Evolutionary conservation across 2,888 invertebrate species (phyloP), one percentile per base, ranked within the genome.

Genomic region (Euphydryas editha): DNA sequence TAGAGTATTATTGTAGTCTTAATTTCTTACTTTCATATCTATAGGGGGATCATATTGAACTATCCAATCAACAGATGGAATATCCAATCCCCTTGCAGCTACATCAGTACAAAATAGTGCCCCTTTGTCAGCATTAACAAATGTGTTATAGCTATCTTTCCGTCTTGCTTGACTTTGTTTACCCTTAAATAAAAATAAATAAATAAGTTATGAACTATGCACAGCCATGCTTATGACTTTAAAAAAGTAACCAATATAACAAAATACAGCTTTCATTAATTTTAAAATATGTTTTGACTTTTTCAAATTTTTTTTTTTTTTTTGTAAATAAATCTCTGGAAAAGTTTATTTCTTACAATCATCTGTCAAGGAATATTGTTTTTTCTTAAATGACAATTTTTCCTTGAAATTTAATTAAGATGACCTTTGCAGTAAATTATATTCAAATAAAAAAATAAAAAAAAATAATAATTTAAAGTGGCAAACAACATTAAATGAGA

Each of bases 41-140:
- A 99, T 98, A 81, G 99, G 99, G 11, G 99, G 99, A 93, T 99
- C 99, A 83, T 95, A 99, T 83, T 99, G 99, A 0, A 99, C 98
- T 80, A 99, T 99, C 99, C 99, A 99, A 87, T 99, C 99, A 0
- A 99, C 99, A 62, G 95, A 95, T 0, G 99, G 99, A 86, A 99
- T 99, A 85, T 99, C 99, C 73, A 98, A 90, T 59, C 98, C 98
- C 90, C 98, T 94, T 0, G 99, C 99, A 11, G 99, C 99, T 0
- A 99, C 99, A 89, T 99, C 99, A 0, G 99, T 99, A 83, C 99
- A 99, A 54, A 99, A 93, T 63, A 99, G 92, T 70, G 96, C 97
- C 1, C 99, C 98, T 61, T 94, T 94, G 74, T 97, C 95, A 0
- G 98, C 97, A 82, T 98, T 97, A 78, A 98, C 97, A 90, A 99